Evolutionary conservation across 2,888 invertebrate species (phyloP).

Genomic region (Tanytarsus gracilentus): DNA sequence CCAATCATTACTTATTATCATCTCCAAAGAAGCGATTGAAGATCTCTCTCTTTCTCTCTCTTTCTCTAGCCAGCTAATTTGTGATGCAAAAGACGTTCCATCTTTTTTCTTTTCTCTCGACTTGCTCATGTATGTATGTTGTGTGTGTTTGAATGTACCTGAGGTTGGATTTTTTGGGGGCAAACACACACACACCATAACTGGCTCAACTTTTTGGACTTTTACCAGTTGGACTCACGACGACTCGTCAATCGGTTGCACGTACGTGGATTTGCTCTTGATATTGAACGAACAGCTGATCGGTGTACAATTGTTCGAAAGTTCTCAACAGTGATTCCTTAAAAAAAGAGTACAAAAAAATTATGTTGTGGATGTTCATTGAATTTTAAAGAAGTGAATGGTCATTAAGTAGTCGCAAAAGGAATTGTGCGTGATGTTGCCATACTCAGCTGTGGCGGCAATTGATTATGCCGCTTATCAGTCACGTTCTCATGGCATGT

Average conservation of each 20-base stretch:
- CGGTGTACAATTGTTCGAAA: too few relatives aligned
- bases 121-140: not conserved
- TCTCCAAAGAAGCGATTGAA: not conserved
- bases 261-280: constrained; percentile 15
- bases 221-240: constrained; percentile 28
- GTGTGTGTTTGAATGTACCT: not conserved
- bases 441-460: constrained; percentile 2
- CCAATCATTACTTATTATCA: constrained; percentile 26
- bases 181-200: not conserved
- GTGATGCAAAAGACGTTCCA: constrained; percentile 26
- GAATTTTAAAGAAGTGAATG: constrained; percentile 5
- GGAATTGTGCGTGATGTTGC: constrained; percentile 9
- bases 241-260: constrained; percentile 19
- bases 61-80: constrained; percentile 5
- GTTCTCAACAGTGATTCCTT: too few relatives aligned
- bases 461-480: constrained; percentile 38
- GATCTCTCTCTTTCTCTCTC: not conserved
- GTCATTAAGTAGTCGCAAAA: not conserved
- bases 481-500: constrained; percentile 45
- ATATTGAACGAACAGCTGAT: too few relatives aligned
- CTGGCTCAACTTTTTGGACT: constrained; percentile 3
- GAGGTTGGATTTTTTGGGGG: not conserved
- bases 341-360: not conserved
- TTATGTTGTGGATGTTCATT: constrained; percentile 6
- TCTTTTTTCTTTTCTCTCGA: constrained; percentile 19